Percentiles rank a stretch among this genome's conserved stretches.
Evolutionary conservation across 2,797 vertebrate genomes (phyloP).

Genomic region (Oophaga sylvatica): DNA sequence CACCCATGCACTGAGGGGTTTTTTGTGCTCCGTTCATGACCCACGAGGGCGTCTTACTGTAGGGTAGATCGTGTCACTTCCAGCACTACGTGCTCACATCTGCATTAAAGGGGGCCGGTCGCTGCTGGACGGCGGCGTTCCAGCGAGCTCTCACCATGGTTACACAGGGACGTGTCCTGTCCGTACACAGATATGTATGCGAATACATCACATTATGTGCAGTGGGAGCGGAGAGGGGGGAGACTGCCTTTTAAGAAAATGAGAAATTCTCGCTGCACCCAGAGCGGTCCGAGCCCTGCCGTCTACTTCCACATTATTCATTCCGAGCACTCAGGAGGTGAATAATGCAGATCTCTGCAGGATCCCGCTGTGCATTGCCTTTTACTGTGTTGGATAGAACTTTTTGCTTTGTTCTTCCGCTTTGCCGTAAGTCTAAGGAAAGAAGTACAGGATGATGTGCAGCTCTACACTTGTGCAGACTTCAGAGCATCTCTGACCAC

Average conservation of each 20-base stretch:
- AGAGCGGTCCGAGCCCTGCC: not conserved
- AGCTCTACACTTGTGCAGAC: not conserved
- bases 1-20: too few species aligned
- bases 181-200: not conserved
- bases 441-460: not conserved
- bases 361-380: not conserved
- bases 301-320: not conserved
- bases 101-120: not conserved
- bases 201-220: not conserved
- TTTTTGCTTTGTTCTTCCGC: not conserved
- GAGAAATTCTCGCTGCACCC: not conserved
- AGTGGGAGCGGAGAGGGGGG: not conserved
- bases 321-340: not conserved
- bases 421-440: not conserved
- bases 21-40: too few species aligned
- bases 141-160: slow-evolving; percentile 25
- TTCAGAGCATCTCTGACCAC: too few species aligned
- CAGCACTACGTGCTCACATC: not conserved
- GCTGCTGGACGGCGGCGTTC: not conserved
- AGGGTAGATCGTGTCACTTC: not conserved
- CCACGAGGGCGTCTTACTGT: too few species aligned
- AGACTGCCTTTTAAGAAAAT: not conserved
- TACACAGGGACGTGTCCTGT: not conserved
- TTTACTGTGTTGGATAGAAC: not conserved
- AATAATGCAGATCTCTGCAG: not conserved